Evolutionary conservation across 2,888 invertebrate genomes (phyloP).

Genomic region (Tetranychus piercei): DNA sequence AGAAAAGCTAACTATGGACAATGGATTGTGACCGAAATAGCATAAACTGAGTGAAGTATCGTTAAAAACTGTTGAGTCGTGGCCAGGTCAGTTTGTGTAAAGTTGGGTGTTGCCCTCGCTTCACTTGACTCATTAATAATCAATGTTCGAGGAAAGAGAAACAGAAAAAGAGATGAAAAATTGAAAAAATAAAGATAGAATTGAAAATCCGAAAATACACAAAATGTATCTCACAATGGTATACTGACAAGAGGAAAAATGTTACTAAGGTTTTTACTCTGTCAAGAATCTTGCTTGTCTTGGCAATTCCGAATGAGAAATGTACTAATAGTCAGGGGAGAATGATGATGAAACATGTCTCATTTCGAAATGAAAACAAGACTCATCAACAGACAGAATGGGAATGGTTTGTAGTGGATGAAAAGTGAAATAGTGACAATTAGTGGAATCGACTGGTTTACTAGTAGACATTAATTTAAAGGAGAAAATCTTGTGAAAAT

Average conservation of each 20-base stretch:
- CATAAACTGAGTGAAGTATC: neutral
- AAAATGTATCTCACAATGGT: too few relatives aligned
- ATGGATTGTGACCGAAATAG: neutral
- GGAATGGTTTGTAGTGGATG: neutral
- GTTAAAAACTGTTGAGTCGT: neutral
- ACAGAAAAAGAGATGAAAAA: neutral
- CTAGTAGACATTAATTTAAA: too few relatives aligned
- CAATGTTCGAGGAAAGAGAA: neutral
- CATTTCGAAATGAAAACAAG: neutral
- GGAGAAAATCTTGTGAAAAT: too few relatives aligned
- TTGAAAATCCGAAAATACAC: neutral
- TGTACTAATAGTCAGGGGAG: neutral
- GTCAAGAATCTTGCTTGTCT: neutral
- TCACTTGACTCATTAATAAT: neutral
- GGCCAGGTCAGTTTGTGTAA: neutral
- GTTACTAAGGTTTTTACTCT: neutral
- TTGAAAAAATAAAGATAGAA: neutral
- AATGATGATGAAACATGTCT: neutral
- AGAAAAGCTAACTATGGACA: neutral
- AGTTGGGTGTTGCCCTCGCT: neutral
- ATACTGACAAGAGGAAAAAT: too few relatives aligned
- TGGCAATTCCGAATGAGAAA: neutral
- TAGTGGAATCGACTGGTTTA: neutral
- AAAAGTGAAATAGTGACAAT: neutral
- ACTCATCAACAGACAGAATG: neutral